Conservation (phyloP, 2,797 vertebrate genomes). For the Spea hammondii region DNA sequence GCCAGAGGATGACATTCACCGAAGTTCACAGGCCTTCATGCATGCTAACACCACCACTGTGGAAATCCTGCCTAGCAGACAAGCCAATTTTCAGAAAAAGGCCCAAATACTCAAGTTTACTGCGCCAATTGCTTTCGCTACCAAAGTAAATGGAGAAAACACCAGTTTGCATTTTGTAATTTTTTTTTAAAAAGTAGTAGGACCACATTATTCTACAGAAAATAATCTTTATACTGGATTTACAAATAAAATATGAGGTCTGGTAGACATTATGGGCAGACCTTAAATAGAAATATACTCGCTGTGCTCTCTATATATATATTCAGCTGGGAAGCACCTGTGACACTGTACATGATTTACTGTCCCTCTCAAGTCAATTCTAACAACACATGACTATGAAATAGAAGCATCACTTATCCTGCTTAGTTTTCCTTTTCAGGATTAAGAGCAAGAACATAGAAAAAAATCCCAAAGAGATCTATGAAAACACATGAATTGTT, state of each 20-base stretch:
- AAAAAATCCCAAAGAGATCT: no score
- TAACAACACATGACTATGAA: slow-evolving; percentile 8
- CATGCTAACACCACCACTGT: slow-evolving; percentile 25
- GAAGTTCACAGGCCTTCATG: slow-evolving; percentile 5
- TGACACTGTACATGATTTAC: slow-evolving; percentile 11
- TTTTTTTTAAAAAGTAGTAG: not conserved
- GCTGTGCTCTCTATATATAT: not conserved
- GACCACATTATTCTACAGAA: slow-evolving; percentile 8
- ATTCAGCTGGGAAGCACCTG: not conserved
- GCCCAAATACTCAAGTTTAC: slow-evolving; percentile 7
- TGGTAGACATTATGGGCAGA: slow-evolving; percentile 1
- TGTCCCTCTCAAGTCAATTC: not conserved
- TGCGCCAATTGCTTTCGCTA: not conserved
- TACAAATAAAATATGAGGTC: not conserved
- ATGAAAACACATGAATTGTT: no score
- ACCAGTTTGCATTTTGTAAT: slow-evolving; percentile 2
- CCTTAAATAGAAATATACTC: not conserved
- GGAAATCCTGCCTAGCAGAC: slow-evolving; percentile 15
- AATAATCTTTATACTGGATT: not conserved
- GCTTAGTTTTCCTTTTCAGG: no score
- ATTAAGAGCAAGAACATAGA: no score
- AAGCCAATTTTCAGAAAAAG: not conserved
- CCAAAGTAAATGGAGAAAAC: not conserved
- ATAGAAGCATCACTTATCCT: not conserved
- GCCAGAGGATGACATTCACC: slow-evolving; percentile 28